These are phyloP conservation scores for Pinctada fucata DNA, from an alignment of 2,888 invertebrate genomes.

Conservation along the genomic window DNA sequence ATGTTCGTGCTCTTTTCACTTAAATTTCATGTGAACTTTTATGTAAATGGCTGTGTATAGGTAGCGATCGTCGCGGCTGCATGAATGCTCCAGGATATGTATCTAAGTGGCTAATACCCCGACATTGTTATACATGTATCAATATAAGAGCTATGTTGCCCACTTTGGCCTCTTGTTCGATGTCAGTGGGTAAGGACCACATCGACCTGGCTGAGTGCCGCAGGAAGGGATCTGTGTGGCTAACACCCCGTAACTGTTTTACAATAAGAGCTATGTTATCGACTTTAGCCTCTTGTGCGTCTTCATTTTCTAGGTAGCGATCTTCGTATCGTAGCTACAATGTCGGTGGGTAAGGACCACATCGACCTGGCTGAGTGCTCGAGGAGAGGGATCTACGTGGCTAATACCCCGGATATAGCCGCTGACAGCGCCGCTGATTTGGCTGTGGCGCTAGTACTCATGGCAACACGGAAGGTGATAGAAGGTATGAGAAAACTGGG, in stretches of 20 bases:
- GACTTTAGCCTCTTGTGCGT: too few species aligned
- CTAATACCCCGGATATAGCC: constrained; percentile 92
- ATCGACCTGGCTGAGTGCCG: constrained; percentile 88
- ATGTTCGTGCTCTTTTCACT: too few species aligned
- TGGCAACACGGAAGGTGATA: constrained; percentile 84
- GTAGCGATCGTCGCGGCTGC: too few species aligned
- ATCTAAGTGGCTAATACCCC: too few species aligned
- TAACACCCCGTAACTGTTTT: constrained; percentile 83
- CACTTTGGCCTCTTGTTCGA: constrained; percentile 77
- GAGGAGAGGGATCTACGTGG: constrained; percentile 84
- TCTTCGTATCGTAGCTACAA: constrained; percentile 85
- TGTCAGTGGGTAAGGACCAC: constrained; percentile 94
- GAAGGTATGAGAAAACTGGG: constrained; percentile 52
- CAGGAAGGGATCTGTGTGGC: constrained; percentile 86
- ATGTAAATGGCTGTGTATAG: too few species aligned
- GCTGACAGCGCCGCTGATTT: constrained; percentile 89
- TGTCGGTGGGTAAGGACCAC: constrained; percentile 94
- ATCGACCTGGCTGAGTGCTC: constrained; percentile 87
- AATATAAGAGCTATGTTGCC: too few species aligned
- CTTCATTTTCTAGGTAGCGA: constrained; percentile 80
- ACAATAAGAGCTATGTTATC: too few species aligned
- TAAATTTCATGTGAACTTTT: too few species aligned
- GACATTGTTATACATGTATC: too few species aligned
- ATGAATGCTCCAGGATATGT: too few species aligned
- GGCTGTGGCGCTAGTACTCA: constrained; percentile 88